Conservation (phyloP, 2,113 vertebrate genomes). For the Leucosticte australis region DNA sequence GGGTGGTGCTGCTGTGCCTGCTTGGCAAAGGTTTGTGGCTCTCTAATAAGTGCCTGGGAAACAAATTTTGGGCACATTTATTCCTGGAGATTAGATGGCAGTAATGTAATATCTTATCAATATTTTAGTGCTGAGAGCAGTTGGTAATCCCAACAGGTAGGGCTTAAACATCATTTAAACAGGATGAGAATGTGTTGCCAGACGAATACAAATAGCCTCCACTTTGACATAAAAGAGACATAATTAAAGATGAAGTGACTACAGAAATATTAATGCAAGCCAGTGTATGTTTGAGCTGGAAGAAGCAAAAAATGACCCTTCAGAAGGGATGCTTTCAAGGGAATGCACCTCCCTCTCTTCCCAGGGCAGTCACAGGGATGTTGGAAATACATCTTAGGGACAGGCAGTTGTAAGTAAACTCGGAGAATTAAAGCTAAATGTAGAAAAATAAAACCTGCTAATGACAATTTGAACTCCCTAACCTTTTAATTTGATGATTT, state of each 20-base stretch:
- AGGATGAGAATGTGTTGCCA: background rate
- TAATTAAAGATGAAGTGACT: background rate
- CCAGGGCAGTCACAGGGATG: background rate
- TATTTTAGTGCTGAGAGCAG: slow-evolving; percentile 1
- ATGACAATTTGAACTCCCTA: background rate
- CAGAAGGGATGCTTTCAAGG: background rate
- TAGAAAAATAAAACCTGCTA: background rate
- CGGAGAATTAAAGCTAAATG: background rate
- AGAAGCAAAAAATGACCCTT: background rate
- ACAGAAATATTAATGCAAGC: background rate
- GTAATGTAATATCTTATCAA: background rate
- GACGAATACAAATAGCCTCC: background rate
- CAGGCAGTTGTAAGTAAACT: background rate
- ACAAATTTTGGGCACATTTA: background rate
- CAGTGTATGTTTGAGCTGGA: background rate
- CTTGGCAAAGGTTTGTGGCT: background rate
- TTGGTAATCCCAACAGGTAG: slow-evolving; percentile 32
- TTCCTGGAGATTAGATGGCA: background rate
- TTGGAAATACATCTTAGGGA: background rate
- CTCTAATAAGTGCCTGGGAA: background rate
- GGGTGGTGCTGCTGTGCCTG: background rate
- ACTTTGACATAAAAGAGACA: background rate
- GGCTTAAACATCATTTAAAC: background rate
- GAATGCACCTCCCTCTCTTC: background rate
- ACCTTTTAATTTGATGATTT: background rate